phyloP scores from a whole-genome alignment of 1,140 invertebrate species.

The Schlechtendalia chinensis region DNA sequence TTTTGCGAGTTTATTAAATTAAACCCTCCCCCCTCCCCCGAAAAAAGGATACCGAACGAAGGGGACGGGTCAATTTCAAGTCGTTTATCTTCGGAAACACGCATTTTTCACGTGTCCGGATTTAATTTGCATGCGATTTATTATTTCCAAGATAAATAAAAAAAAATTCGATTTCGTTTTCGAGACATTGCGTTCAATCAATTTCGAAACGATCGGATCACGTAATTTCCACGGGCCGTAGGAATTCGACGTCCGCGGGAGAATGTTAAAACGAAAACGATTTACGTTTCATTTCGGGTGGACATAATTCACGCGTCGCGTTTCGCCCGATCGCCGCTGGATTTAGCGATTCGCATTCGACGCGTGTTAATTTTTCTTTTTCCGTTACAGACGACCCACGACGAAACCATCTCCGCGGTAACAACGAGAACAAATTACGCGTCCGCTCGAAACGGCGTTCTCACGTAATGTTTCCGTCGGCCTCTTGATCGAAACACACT shows the following conservation, averaged over 20 bases:
- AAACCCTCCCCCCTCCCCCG: too few species aligned
- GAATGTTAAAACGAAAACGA: too few species aligned
- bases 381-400: too few species aligned
- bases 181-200: slow-evolving; percentile 4
- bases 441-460: too few species aligned
- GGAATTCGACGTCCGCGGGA: not conserved
- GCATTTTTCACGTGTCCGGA: slow-evolving; percentile 4
- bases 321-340: too few species aligned
- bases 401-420: too few species aligned
- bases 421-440: too few species aligned
- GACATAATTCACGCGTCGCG: too few species aligned
- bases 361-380: too few species aligned
- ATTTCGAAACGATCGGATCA: slow-evolving; percentile 6
- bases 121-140: slow-evolving; percentile 4
- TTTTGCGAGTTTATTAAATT: not conserved
- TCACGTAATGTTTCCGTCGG: too few species aligned
- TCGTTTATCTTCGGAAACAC: not conserved
- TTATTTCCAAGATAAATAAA: not conserved
- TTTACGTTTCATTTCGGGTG: too few species aligned
- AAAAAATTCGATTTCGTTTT: not conserved
- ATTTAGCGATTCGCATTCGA: too few species aligned
- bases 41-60: not conserved
- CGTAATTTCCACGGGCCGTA: not conserved
- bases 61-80: slow-evolving; percentile 16
- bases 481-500: not conserved